Base-by-base conservation (phyloP, 2,797 vertebrate genomes). In the Triplophysa yarkandensis region DNA sequence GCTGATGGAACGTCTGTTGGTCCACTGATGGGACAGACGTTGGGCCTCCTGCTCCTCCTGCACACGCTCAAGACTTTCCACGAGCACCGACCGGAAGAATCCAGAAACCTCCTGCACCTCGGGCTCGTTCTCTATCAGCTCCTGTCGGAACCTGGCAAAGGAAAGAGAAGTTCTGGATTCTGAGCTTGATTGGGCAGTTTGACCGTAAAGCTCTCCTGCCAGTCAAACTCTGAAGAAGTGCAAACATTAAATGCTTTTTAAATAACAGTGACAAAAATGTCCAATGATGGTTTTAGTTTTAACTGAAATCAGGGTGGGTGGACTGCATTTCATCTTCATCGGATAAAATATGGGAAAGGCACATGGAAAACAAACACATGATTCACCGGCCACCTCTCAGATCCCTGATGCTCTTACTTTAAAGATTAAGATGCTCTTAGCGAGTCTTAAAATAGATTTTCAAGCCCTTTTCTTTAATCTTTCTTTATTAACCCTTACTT, bases 31-130 rank as follows among this genome's bases (percentile, higher is more conserved):
- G 3, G 93, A 78, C 43, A 98, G 91, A 61, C 90, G 93, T 84
- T 91, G 94, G 0, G 91, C 87, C 74, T 95, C 95, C 86, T 95
- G 91, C 85, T 98, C 96, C 80, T 96, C 95, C 87, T 93, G 93
- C 84, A 92, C 89, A 64, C 90, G 88, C 58, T 96, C 95, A 61
- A 92, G 84, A 2, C 90, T 88, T 85, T 98, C 96, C 80, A 94
- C 91, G 67, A 99, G 92, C 83, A 93, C 89, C 0, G 93, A 91
- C 77, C 93, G 95, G 87, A 99, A 97, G 65, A 98, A 90, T 76
- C 85, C 84, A 0, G 94, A 87, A 39, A 98, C 95, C 87, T 98
- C 95, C 60, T 92, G 93, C 0, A 88, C 93, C 75, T 96, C 94
- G 0, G 97, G 96, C 77, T 98, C 95, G 0, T 93, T 94, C 83